These are phyloP conservation scores for Cryptocheilus praepositus DNA, from an alignment of 2,888 invertebrate species.

Conservation along the genomic window DNA sequence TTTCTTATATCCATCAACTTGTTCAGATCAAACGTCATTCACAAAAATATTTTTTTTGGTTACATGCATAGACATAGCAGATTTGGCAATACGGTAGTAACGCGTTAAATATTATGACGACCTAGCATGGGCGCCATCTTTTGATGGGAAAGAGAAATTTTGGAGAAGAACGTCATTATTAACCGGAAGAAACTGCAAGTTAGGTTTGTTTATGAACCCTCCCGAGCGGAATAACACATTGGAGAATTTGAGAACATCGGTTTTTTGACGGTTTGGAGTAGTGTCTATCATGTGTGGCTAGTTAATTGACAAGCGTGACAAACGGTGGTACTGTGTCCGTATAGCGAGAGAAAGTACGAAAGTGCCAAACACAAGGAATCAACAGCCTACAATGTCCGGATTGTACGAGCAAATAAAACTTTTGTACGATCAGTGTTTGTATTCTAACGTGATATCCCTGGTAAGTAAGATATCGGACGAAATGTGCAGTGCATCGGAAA, in stretches of 20 bases:
- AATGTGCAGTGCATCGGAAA: too few relatives aligned
- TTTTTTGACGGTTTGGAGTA: too few relatives aligned
- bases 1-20: conserved; percentile 43
- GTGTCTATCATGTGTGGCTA: too few relatives aligned
- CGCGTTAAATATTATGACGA: too few relatives aligned
- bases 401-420: conserved; percentile 82
- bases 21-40: conserved; percentile 62
- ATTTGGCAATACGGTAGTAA: too few relatives aligned
- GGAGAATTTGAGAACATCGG: too few relatives aligned
- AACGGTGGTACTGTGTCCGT: too few relatives aligned
- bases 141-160: too few relatives aligned
- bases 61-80: conserved; percentile 30
- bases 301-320: too few relatives aligned
- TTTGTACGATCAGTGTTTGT: conserved; percentile 83
- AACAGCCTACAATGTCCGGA: conserved; percentile 76
- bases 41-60: conserved; percentile 65
- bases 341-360: too few relatives aligned
- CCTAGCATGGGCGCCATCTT: too few relatives aligned
- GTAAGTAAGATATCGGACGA: conserved; percentile 79
- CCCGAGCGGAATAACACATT: background rate
- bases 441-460: conserved; percentile 83
- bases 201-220: background rate
- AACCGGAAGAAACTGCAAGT: background rate
- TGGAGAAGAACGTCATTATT: too few relatives aligned
- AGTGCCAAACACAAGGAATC: background rate